Base-by-base conservation (phyloP, 2,113 vertebrate species). In the Ptyas mucosa region DNA sequence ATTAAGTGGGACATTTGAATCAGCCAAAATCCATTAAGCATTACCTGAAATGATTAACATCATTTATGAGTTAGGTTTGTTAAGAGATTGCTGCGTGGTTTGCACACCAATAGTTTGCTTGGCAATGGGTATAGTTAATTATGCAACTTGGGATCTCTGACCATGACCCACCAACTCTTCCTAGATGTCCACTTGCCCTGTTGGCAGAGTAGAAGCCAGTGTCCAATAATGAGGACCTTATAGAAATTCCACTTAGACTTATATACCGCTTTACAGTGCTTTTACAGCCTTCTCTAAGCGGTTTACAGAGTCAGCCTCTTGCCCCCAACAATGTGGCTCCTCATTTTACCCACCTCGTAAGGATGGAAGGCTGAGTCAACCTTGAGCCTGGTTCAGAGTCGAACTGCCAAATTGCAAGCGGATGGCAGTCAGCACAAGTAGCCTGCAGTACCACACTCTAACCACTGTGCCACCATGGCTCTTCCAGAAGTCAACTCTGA, bases 1-100 rank as follows among this genome's bases (percentile, higher is more conserved):
- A 49, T 86, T 34, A 75, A 34, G 14, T 55, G 18, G 34, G 95
- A 95, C 95, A 96, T 95, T 96, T 96, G 85, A 81, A 94, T 89
- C 91, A 94, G 93, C 93, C 93, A 92, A 94, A 96, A 94, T 8
- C 39, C 51, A 89, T 23, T 53, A 49, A 46, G 34, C 26, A 15
- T 49, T 91, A 91, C 0, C 21, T 46, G 12, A 39, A 88, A 86
- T 23, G 90, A 23, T 57, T 57, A 23, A 23, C 7, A 24, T 24
- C 20, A 1, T 57, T 57, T 57, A 8, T 24, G 61, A 64, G 3
- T 12, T 12, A 64, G 11, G 61, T 57, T 24, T 23, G 90, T 0
- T 18, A 39, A 8, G 0, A 81, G 53, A 0, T 18, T 39, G 15
- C n/a, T 39, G 6, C 1, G n/a, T 18, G n/a, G n/a, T 18, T 39